Evolutionary conservation across 2,797 vertebrate species (phyloP).

Genomic region (Sebastes steindachneri): DNA sequence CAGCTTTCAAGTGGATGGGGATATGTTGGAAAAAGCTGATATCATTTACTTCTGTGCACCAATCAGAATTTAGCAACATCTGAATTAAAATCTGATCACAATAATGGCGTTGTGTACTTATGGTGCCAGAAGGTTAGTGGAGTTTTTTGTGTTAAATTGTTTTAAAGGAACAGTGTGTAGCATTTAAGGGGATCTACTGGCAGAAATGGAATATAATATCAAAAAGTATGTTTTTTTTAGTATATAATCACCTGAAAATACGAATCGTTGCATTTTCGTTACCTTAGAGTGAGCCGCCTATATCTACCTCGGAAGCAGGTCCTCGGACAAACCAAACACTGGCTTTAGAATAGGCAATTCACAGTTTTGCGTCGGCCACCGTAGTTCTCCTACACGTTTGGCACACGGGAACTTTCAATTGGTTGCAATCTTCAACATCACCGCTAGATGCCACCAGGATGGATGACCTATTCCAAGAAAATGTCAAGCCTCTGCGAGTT

Average conservation of each 20-base stretch:
- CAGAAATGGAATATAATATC: too few relatives aligned
- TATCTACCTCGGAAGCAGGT: too few relatives aligned
- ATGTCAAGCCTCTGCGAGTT: not conserved
- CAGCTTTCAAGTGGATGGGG: not conserved
- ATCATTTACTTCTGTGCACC: not conserved
- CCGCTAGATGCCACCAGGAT: fast-evolving
- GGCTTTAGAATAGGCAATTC: too few relatives aligned
- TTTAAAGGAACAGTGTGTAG: too few relatives aligned
- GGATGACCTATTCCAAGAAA: not conserved
- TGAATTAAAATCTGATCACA: not conserved
- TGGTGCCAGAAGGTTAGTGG: not conserved
- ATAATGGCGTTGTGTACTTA: not conserved
- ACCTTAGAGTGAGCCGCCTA: fast-evolving
- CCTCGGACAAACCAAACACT: too few relatives aligned
- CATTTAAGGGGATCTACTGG: too few relatives aligned
- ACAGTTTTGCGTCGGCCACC: too few relatives aligned
- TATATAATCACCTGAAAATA: fast-evolving
- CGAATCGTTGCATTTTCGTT: too few relatives aligned
- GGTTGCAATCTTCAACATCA: too few relatives aligned
- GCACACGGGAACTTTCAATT: too few relatives aligned
- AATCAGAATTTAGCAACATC: not conserved
- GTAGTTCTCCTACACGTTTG: too few relatives aligned
- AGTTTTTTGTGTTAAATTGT: not conserved
- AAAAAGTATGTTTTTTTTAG: too few relatives aligned
- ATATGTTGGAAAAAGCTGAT: not conserved